Base-by-base conservation (phyloP, 2,797 vertebrate species). In the Sebastes itinus region DNA sequence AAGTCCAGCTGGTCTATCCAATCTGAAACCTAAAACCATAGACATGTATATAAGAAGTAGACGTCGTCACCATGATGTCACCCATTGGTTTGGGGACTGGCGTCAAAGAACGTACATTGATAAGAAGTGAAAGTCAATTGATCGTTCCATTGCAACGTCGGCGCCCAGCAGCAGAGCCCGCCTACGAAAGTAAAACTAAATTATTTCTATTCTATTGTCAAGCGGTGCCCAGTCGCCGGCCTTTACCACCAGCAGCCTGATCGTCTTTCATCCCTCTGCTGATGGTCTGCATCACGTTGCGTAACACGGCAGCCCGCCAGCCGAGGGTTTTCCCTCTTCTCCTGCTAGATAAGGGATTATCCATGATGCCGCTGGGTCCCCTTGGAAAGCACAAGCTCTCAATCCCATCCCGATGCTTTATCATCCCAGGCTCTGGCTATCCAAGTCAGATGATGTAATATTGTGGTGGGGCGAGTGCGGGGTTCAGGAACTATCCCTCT, bases 291-390 rank as follows among this genome's bases (percentile, higher is more conserved):
- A 27, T 76, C 58, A 25, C 3, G 79, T 92, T 89, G 68, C 49
- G 28, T 78, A 88, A 91, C 59, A 1, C 16, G 5, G 73, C 82
- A 10, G 27, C 27, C 18, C 14, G 71, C 86, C 80, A 82, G 76
- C 25, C 1, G 1, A 74, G 84, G 85, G 87, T 73, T 86, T 88
- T 86, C 87, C 86, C 78, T 88, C 65, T 49, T 54, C 65, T 86
- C 76, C 33, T n/a, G 69, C 69, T 66, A 46, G 75, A 82, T 86
- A 23, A 83, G 77, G 84, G 91, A 94, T 93, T 88, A 93, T 87
- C 85, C 81, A 23, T 1, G 3, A 23, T 64, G 65, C 82, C 5
- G 52, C 86, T 14, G 75, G 80, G 72, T 80, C 69, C 76, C 61
- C 74, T 78, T 18, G 72, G 68, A 84, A 80, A 85, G 56, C 77